Evolutionary conservation across 2,888 invertebrate species (phyloP).

Genomic region (Drosophila birchii): DNA sequence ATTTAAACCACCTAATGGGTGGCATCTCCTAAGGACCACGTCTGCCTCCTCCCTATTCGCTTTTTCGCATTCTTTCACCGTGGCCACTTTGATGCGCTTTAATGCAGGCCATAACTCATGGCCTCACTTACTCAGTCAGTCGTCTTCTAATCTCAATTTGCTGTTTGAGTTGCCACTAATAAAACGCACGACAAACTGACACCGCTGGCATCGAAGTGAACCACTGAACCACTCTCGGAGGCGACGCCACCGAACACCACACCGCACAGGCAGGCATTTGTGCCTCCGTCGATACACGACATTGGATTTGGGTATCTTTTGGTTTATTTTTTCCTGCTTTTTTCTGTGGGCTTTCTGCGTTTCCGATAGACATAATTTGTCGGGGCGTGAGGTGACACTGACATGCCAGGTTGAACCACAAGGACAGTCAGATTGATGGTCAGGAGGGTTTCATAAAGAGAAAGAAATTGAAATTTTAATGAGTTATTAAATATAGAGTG

Average conservation of each 20-base stretch:
- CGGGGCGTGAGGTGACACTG: constrained; percentile 51
- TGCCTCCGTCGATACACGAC: constrained; percentile 31
- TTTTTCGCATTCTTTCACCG: constrained; percentile 18
- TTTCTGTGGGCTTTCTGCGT: constrained; percentile 21
- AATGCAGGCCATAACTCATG: constrained; percentile 82
- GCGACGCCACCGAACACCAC: constrained; percentile 51
- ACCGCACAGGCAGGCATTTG: constrained; percentile 37
- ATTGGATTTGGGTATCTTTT: constrained; percentile 23
- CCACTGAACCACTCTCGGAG: constrained; percentile 27
- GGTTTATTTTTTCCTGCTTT: not conserved
- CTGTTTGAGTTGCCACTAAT: constrained; percentile 75
- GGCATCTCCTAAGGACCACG: not conserved
- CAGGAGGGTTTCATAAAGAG: constrained; percentile 1
- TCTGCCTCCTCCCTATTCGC: not conserved
- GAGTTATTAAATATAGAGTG: rapidly evolving
- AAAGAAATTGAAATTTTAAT: not conserved
- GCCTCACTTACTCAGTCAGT: constrained; percentile 44
- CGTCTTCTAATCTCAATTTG: constrained; percentile 65
- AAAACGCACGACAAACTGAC: constrained; percentile 63
- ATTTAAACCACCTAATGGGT: constrained; percentile 29
- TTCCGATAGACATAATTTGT: constrained; percentile 70
- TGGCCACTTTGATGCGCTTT: constrained; percentile 59
- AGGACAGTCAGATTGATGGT: not conserved
- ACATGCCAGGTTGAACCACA: constrained; percentile 15
- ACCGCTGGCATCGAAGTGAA: constrained; percentile 28